Evolutionary conservation across 2,797 vertebrate species (phyloP), one percentile per base, ranked within the genome.

Genomic region (Buphagus erythrorhynchus): DNA sequence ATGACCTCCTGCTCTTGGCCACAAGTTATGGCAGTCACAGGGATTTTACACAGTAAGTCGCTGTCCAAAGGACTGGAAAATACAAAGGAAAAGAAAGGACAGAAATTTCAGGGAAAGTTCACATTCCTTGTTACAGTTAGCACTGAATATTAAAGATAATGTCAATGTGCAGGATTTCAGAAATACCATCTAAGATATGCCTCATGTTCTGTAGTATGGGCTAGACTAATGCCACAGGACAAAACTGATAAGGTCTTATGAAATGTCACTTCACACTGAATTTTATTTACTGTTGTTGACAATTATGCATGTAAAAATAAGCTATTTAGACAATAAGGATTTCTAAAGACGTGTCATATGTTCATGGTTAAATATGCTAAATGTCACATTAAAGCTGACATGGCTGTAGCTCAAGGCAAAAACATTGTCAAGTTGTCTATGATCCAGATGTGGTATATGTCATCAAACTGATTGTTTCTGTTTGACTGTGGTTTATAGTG

Each of bases 331-430:
- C 77, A 89, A 93, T 42, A 92, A 87, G 35, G 24, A 58, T 76
- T 76, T 95, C 72, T 93, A 82, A 83, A 93, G 76, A 93, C 3
- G 71, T 96, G 94, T 93, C 94, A 88, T 93, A 67, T 78, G 79
- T 92, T 96, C 88, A 61, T 74, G 43, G 83, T 93, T 95, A 96
- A 94, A 96, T 95, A 91, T 95, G 84, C 61, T 94, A 92, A 95
- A 94, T 87, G 89, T 96, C 95, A 75, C 89, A 93, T 94, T 94
- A 95, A 88, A 96, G 86, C 54, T 94, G 94, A 95, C 93, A 91
- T 38, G 25, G 33, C 46, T 73, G 49, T 62, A 26, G 73, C 95
- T 91, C 69, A 94, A 75, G 94, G 94, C 92, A 76, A 84, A 94
- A 95, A 58, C 76, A 42, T 79, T 95, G 91, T 91, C 92, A 96